Evolutionary conservation across 2,797 vertebrate species (phyloP).

Genomic region (Vipera ursinii): DNA sequence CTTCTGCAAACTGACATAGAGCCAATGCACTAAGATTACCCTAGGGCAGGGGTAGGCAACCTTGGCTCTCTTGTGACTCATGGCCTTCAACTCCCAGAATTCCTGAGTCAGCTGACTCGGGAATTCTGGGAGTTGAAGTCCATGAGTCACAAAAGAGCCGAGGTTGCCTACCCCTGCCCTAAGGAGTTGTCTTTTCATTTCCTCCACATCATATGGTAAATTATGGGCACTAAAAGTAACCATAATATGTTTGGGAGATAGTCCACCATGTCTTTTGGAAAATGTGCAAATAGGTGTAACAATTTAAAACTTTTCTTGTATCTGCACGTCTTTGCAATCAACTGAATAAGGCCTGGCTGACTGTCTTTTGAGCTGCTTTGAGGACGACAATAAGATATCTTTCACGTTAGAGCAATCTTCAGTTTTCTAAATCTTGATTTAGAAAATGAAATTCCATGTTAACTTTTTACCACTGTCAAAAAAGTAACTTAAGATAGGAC

Average conservation of each 20-base stretch:
- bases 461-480: not conserved
- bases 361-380: constrained; percentile 23
- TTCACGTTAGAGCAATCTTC: not conserved
- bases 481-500: not conserved
- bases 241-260: not conserved
- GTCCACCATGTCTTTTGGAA: constrained; percentile 13
- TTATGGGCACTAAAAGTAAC: constrained; percentile 29
- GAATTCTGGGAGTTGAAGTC: no score
- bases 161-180: not conserved
- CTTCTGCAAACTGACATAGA: constrained; percentile 21
- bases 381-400: not conserved
- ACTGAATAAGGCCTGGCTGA: not conserved
- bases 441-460: not conserved
- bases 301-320: constrained; percentile 11
- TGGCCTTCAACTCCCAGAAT: no score
- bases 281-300: not conserved
- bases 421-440: not conserved
- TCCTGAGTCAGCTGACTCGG: no score
- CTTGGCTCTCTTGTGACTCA: no score
- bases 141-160: no score
- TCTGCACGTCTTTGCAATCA: constrained; percentile 35
- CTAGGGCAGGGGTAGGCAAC: not conserved
- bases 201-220: constrained; percentile 64
- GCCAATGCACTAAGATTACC: constrained; percentile 10
- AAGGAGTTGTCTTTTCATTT: constrained; percentile 55